These are phyloP conservation scores for Drosophila nigritarsus DNA, from an alignment of 2,888 invertebrate genomes.

Conservation along the genomic window DNA sequence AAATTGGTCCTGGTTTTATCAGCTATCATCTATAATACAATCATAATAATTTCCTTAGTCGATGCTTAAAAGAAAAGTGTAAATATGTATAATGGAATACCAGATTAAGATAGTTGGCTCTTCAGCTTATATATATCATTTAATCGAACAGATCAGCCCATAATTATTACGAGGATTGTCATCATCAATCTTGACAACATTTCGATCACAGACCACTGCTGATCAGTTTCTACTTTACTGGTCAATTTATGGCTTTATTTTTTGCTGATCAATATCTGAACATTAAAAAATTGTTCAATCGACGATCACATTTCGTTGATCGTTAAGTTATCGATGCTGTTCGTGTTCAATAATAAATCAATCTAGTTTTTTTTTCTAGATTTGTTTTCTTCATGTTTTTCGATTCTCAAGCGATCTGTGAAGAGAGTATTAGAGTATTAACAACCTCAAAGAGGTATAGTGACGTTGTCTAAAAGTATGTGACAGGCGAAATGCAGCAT, in stretches of 20 bases:
- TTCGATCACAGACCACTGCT: background rate
- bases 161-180: background rate
- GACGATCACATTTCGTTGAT: constrained; percentile 1
- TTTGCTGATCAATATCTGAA: background rate
- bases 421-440: background rate
- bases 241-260: background rate
- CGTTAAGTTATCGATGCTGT: constrained; percentile 4
- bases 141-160: background rate
- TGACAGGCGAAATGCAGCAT: background rate
- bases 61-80: too few relatives aligned
- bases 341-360: background rate
- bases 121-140: background rate
- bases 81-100: background rate
- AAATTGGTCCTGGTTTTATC: background rate
- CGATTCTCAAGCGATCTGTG: background rate
- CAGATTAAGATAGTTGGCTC: background rate
- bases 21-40: background rate
- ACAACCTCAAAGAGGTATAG: background rate
- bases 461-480: background rate
- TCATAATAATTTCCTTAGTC: too few relatives aligned
- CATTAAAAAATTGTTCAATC: background rate
- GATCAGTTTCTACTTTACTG: background rate
- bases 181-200: background rate
- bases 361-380: background rate
- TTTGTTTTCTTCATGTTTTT: background rate